Evolutionary conservation across 2,797 vertebrate genomes (phyloP), one percentile per base, ranked within the genome.

Genomic region (Hipposideros larvatus): DNA sequence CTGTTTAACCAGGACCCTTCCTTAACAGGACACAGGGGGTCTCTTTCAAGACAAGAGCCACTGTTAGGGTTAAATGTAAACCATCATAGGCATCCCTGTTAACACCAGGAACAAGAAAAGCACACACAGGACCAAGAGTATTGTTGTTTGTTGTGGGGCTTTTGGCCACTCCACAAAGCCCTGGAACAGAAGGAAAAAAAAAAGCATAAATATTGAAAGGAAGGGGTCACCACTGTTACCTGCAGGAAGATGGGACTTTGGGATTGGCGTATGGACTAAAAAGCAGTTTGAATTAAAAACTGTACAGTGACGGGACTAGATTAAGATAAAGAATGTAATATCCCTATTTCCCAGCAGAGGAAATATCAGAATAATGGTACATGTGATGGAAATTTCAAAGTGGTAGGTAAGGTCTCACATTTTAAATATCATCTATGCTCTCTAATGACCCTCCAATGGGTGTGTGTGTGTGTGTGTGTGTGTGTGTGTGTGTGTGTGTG

Each of bases 71-170:
- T 91, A 97, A 37, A 97, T 73, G 85, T 93, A 91, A 22, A 97
- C 91, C 93, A 95, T 95, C 89, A 96, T 84, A 1, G 97, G 97
- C 97, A 96, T 98, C 24, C 97, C 97, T 0, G 97, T 98, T 22
- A 98, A 59, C 26, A 98, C 97, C 87, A 98, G 87, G 70, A 97
- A 97, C 87, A 98, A 16, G n/a, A 97, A 97, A 4, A 97, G 70
- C 57, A 97, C 96, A 2, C 97, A 97, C 19, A 97, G 91, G 0
- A 95, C 87, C 91, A 98, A 34, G 78, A 98, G 93, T 0, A 97
- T 61, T 57, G 96, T 95, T 1, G 91, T 96, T 6, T 98, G 97
- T 2, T 97, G 97, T 7, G 96, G 97, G 11, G 95, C 86, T 59
- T 88, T 95, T 0, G 94, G 78, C 95, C 97, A 94, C 53, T 96